Evolutionary conservation across 2,888 invertebrate species (phyloP).

Genomic region (Limnephilus lunatus): DNA sequence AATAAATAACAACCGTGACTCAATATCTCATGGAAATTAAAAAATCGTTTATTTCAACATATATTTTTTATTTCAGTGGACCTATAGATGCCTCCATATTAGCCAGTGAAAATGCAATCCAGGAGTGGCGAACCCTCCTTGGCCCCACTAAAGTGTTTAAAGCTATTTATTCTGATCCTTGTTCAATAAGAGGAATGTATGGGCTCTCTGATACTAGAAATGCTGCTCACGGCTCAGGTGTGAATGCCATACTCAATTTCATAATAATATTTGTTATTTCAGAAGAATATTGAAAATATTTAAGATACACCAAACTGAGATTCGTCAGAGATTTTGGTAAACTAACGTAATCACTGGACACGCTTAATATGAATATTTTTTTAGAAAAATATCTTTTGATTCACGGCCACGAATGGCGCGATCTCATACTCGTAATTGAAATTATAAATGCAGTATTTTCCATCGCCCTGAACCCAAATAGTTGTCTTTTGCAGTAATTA

Average conservation of each 20-base stretch:
- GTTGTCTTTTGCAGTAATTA: too few relatives aligned
- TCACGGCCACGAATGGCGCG: too few relatives aligned
- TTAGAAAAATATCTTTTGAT: too few relatives aligned
- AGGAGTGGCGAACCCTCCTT: conserved; percentile 88
- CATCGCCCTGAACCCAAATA: too few relatives aligned
- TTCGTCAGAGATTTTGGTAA: too few relatives aligned
- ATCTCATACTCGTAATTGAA: too few relatives aligned
- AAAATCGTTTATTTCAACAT: background rate
- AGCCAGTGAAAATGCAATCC: conserved; percentile 85
- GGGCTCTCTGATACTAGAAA: conserved; percentile 97
- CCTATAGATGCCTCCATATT: conserved; percentile 89
- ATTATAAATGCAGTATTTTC: too few relatives aligned
- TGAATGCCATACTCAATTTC: background rate
- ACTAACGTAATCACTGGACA: too few relatives aligned
- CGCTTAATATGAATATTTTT: too few relatives aligned
- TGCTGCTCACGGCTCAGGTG: conserved; percentile 95
- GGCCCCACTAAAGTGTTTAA: conserved; percentile 94
- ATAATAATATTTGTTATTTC: background rate
- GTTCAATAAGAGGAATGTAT: conserved; percentile 88
- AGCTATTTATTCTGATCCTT: conserved; percentile 86
- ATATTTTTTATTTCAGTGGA: conserved; percentile 81
- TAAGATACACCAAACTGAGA: too few relatives aligned
- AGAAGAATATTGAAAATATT: background rate
- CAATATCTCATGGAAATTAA: background rate
- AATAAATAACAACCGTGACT: background rate